These are phyloP conservation scores for Pseudoatta argentina DNA, from an alignment of 1,140 invertebrate genomes.

Conservation along the genomic window DNA sequence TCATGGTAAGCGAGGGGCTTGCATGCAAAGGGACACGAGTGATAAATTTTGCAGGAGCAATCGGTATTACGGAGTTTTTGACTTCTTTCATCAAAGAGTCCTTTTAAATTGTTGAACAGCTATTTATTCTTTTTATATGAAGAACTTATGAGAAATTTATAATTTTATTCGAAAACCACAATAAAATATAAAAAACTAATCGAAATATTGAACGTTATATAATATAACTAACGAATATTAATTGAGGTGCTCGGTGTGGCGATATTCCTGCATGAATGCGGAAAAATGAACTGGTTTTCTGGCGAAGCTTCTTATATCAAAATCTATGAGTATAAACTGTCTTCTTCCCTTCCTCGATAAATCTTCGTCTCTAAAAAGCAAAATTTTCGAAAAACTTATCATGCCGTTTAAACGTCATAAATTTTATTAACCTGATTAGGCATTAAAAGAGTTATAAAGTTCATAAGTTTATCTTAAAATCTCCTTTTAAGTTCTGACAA, in stretches of 20 bases:
- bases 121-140: neutral
- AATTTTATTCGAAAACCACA: neutral
- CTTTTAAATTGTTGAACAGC: neutral
- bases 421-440: neutral
- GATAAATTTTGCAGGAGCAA: conserved; percentile 6
- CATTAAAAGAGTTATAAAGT: neutral
- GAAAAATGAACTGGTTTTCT: conserved; percentile 20
- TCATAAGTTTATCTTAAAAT: neutral
- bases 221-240: conserved; percentile 19
- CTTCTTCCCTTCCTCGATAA: neutral
- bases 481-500: neutral
- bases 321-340: conserved; percentile 18
- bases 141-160: neutral
- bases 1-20: conserved; percentile 34
- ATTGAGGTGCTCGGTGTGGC: neutral
- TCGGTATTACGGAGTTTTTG: neutral
- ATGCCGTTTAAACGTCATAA: neutral
- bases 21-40: conserved; percentile 36
- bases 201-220: neutral
- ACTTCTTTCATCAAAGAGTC: neutral
- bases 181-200: conserved; percentile 8
- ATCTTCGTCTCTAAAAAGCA: neutral
- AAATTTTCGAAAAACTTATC: neutral
- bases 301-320: conserved; percentile 24
- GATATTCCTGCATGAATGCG: neutral